Conservation (phyloP, 2,888 invertebrate genomes). For the Athrips mouffetella region DNA sequence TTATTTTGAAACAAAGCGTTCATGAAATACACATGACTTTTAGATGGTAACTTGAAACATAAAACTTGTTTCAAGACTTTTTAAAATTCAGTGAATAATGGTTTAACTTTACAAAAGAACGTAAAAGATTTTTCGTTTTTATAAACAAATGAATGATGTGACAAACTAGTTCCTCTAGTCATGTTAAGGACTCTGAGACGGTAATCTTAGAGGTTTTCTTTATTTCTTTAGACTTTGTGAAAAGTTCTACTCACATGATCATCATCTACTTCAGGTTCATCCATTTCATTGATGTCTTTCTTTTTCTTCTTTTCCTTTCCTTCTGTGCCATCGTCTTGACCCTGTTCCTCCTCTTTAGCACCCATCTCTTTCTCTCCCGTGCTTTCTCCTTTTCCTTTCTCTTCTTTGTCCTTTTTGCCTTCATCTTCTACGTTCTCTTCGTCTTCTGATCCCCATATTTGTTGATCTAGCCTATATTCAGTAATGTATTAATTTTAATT, state of each 20-base stretch:
- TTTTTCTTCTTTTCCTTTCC: slow-evolving; percentile 76
- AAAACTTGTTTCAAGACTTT: no score
- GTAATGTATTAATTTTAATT: background rate
- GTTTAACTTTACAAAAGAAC: no score
- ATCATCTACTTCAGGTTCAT: slow-evolving; percentile 88
- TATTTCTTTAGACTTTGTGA: no score
- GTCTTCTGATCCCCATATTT: slow-evolving; percentile 91
- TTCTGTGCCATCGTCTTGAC: slow-evolving; percentile 74
- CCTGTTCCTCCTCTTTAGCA: slow-evolving; percentile 82
- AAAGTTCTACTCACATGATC: slow-evolving; percentile 79
- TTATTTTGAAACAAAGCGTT: no score
- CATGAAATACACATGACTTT: no score
- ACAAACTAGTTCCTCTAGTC: no score
- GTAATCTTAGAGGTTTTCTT: no score
- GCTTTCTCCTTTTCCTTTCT: slow-evolving; percentile 80
- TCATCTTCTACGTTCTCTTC: slow-evolving; percentile 82
- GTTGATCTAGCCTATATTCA: slow-evolving; percentile 79
- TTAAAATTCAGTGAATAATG: no score
- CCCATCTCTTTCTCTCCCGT: slow-evolving; percentile 84
- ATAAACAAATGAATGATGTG: no score
- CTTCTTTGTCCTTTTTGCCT: slow-evolving; percentile 77
- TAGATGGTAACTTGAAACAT: no score
- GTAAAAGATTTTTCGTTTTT: no score
- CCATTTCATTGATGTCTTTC: slow-evolving; percentile 89
- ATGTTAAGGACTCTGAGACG: no score